A percentile compares a stretch with the other conserved stretches of the same genome.
These are phyloP conservation scores for Synergus itoensis DNA, from an alignment of 2,888 invertebrate genomes.

Conservation along the genomic window DNA sequence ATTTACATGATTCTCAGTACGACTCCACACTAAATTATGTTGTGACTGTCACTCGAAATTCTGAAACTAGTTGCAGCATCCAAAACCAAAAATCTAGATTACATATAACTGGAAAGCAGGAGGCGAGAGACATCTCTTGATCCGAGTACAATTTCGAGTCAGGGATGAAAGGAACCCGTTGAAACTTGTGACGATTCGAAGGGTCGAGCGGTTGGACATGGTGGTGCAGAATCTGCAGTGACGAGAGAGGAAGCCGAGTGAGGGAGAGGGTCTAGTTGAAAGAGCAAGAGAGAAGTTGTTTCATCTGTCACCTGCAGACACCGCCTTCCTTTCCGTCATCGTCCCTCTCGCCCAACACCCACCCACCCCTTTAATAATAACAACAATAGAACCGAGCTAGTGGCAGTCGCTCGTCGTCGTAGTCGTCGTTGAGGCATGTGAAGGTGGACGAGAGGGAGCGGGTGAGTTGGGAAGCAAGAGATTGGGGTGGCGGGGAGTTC, in stretches of 20 bases:
- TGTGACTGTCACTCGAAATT: too few species aligned
- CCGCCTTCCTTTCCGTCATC: constrained; percentile 78
- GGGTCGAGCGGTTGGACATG: constrained; percentile 32
- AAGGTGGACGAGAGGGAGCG: constrained; percentile 60
- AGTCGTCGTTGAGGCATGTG: constrained; percentile 63
- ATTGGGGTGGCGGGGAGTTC: constrained; percentile 47
- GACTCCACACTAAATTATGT: background rate
- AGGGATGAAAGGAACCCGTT: constrained; percentile 9
- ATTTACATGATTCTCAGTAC: background rate
- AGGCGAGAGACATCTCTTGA: background rate
- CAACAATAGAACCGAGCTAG: constrained; percentile 75
- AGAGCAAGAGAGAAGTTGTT: constrained; percentile 69
- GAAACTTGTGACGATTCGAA: constrained; percentile 30
- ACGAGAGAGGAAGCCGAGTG: constrained; percentile 51
- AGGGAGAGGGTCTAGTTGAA: constrained; percentile 48
- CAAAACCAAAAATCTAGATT: background rate
- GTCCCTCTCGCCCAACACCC: constrained; percentile 69
- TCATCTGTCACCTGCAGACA: constrained; percentile 79
- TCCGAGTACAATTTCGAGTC: constrained; percentile 16
- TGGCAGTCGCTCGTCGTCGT: constrained; percentile 59
- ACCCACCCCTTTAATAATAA: constrained; percentile 74
- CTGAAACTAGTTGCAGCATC: too few species aligned
- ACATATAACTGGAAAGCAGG: background rate
- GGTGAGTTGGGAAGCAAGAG: constrained; percentile 46
- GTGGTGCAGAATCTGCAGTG: constrained; percentile 42